These are phyloP conservation scores for Propithecus deckenii DNA, from an alignment of 2,797 vertebrate species.

Conservation along the genomic window DNA sequence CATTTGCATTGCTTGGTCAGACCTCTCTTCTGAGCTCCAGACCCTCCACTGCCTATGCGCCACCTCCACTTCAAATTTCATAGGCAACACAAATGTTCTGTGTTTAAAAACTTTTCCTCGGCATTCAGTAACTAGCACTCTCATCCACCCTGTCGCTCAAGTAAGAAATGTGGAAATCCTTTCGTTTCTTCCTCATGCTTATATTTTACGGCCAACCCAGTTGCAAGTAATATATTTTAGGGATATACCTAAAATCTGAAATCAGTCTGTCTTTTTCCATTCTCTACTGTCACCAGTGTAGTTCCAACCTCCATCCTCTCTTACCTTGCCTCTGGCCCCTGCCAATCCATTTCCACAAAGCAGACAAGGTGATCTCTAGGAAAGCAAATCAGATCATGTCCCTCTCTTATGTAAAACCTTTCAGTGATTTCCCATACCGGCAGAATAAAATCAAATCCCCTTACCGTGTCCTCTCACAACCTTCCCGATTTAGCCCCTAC, in stretches of 20 bases:
- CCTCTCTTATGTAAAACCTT: not conserved
- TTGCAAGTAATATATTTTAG: not conserved
- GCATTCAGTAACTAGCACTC: not conserved
- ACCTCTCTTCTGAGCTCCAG: not conserved
- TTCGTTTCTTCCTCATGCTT: not conserved
- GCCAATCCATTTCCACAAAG: not conserved
- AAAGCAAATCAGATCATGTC: not conserved
- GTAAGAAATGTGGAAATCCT: not conserved
- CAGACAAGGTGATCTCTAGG: not conserved
- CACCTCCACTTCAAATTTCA: constrained; percentile 19
- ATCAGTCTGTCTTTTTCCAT: not conserved
- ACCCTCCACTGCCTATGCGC: not conserved
- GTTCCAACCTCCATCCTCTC: not conserved
- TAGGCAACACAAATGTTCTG: not conserved
- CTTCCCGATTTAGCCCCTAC: not conserved
- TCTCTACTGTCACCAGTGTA: not conserved
- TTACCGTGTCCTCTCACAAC: not conserved
- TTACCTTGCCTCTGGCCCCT: not conserved
- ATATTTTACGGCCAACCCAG: not conserved
- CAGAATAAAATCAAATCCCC: constrained; percentile 1
- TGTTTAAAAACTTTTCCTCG: not conserved
- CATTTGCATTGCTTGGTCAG: not conserved
- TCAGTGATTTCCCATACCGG: not conserved
- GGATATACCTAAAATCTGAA: not conserved
- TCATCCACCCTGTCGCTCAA: not conserved